phyloP scores from a whole-genome alignment of 1,140 invertebrate species.

The Stenopsyche tienmushanensis region DNA sequence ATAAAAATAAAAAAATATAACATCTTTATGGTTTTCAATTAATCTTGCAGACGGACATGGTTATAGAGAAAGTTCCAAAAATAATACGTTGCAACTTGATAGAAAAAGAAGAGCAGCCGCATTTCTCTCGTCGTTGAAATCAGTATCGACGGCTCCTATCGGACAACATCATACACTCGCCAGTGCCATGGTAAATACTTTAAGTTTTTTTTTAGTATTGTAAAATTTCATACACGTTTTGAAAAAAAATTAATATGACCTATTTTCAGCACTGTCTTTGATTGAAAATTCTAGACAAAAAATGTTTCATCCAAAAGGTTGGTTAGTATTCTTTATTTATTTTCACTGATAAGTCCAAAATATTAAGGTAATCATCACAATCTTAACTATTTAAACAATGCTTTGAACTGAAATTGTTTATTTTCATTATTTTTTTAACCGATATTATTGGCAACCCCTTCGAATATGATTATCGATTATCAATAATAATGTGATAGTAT shows the following conservation, averaged over 20 bases:
- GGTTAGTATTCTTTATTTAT: not conserved
- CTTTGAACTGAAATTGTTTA: not conserved
- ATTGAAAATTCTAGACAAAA: not conserved
- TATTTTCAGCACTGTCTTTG: too few relatives aligned
- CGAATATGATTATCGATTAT: too few relatives aligned
- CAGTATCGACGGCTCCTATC: conserved; percentile 46
- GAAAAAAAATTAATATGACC: too few relatives aligned
- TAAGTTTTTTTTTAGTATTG: not conserved
- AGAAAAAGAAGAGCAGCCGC: conserved; percentile 48
- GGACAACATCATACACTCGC: conserved; percentile 48
- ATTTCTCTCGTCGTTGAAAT: conserved; percentile 49
- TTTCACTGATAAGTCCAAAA: not conserved
- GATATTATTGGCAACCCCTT: too few relatives aligned
- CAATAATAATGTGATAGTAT: too few relatives aligned
- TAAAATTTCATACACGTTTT: too few relatives aligned
- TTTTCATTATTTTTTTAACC: not conserved
- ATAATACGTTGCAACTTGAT: conserved; percentile 44
- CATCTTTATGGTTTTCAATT: too few relatives aligned
- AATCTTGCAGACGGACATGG: too few relatives aligned
- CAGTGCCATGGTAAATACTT: conserved; percentile 47
- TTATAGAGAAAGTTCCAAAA: conserved; percentile 19
- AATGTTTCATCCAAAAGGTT: not conserved
- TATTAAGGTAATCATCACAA: too few relatives aligned
- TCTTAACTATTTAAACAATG: too few relatives aligned
- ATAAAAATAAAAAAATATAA: too few relatives aligned